Evolutionary conservation across 1,140 invertebrate species (phyloP), one percentile per base, ranked within the genome.

Genomic region (Stegodyphus mimosarum): DNA sequence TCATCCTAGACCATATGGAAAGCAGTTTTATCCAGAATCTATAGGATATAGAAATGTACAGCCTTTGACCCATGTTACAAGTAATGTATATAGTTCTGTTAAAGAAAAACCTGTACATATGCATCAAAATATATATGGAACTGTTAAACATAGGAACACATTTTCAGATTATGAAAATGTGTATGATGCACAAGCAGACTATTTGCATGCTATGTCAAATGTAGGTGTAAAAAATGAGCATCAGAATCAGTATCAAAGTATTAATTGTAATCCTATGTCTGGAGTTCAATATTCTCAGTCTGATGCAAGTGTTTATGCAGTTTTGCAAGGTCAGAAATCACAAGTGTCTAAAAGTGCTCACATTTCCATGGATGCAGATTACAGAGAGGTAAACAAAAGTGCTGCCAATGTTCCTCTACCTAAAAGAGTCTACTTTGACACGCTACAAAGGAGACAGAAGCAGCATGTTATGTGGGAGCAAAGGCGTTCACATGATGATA

Each of bases 91-190:
- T 55, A 51, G 51, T n/a, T 53, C 78, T 70, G 55, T 83, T 10
- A 70, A 66, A 66, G 78, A 87, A 53, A 74, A 83, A 33, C 53
- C 70, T 64, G 9, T n/a, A n/a, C 18, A 73, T 50, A 55, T 48
- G 13, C 70, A 80, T 53, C 67, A 79, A 66, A n/a, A 63, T 71
- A 18, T 78, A 18, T 86, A 79, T 80, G 84, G 72, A 6, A 67
- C 77, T 10, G 63, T 75, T 0, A 80, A 74, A 50, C 55, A 70
- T 9, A 74, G 63, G 33, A 78, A 52, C 49, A 64, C 66, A 52
- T 72, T 72, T 77, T 51, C 84, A 52, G 77, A 86, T 77, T 87
- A 87, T 77, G 86, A 87, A 72, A 87, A 87, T 72, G 64, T 87
- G 9, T 87, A 87, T 83, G 86, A 87, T 83, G 71, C 81, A 15